Conservation (phyloP, 2,113 vertebrate species). For the Ochotona princeps region DNA sequence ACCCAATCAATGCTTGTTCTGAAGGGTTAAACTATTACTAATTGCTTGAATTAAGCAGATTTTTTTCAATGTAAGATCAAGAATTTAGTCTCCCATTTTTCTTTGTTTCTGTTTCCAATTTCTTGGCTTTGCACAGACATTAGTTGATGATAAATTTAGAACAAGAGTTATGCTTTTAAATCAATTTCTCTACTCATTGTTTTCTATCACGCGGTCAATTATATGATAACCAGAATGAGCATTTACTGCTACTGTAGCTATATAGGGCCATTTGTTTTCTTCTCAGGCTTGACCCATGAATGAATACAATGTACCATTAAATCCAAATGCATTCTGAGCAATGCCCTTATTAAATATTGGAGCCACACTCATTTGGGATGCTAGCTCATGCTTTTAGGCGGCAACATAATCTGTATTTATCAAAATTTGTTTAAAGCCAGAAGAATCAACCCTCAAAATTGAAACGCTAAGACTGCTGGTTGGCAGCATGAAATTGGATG, state of each 20-base stretch:
- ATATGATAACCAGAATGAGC: conserved; percentile 47
- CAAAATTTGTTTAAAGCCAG: conserved; percentile 53
- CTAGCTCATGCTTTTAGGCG: conserved; percentile 55
- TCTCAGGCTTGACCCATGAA: conserved; percentile 53
- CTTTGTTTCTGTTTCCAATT: conserved; percentile 52
- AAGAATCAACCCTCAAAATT: conserved; percentile 55
- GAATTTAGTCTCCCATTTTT: conserved; percentile 38
- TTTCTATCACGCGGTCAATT: conserved; percentile 68
- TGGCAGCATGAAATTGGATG: conserved; percentile 67
- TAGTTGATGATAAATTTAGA: not conserved
- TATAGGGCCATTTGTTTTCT: conserved; percentile 53
- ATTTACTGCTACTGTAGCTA: conserved; percentile 44
- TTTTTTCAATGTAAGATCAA: not conserved
- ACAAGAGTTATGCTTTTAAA: conserved; percentile 52
- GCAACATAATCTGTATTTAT: conserved; percentile 56
- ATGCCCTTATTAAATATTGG: conserved; percentile 48
- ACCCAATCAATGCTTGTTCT: not conserved
- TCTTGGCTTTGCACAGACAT: conserved; percentile 53
- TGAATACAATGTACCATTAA: conserved; percentile 58
- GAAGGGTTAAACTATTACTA: conserved; percentile 57
- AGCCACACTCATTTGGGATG: conserved; percentile 41
- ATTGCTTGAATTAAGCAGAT: conserved; percentile 20
- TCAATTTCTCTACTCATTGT: conserved; percentile 64
- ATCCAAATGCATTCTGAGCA: conserved; percentile 53
- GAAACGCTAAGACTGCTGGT: conserved; percentile 47